These are phyloP conservation scores for Sardinella longiceps DNA, from an alignment of 2,797 vertebrate species.

Conservation along the genomic window DNA sequence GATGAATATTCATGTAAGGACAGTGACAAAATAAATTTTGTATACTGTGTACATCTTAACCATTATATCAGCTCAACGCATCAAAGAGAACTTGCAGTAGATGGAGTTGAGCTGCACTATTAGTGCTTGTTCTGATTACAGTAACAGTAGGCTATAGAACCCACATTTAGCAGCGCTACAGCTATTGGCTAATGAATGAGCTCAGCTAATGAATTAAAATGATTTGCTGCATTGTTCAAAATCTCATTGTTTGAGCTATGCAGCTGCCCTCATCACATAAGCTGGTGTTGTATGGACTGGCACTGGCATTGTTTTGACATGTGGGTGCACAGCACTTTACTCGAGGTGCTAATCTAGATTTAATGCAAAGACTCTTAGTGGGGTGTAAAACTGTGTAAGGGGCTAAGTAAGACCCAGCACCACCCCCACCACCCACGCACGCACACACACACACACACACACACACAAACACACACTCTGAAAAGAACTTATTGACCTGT, in stretches of 20 bases:
- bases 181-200: no score
- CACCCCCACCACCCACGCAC: background rate
- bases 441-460: background rate
- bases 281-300: background rate
- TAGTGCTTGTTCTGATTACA: background rate
- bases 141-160: no score
- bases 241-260: background rate
- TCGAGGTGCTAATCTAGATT: constrained; percentile 3
- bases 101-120: background rate
- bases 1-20: background rate
- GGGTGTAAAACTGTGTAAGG: background rate
- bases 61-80: background rate
- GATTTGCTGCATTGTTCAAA: background rate
- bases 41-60: background rate
- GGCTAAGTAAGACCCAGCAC: background rate
- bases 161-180: no score
- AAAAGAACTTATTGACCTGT: background rate
- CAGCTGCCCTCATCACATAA: background rate
- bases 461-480: background rate
- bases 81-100: background rate
- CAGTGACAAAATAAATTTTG: no score
- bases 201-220: no score
- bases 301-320: background rate
- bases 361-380: background rate
- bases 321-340: background rate